phyloP scores from a whole-genome alignment of 1,140 invertebrate genomes.

The Drosophila orosa region DNA sequence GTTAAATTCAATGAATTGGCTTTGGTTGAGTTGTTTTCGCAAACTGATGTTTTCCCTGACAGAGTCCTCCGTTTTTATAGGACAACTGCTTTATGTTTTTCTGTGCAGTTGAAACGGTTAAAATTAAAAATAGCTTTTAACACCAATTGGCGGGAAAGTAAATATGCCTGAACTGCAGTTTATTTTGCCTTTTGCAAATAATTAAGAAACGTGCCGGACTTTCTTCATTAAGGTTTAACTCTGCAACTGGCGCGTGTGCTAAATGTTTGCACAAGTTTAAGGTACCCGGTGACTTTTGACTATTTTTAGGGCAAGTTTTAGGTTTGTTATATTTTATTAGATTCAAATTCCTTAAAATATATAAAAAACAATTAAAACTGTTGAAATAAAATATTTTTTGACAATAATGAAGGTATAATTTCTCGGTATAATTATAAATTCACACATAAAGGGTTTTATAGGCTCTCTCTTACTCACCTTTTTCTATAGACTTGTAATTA shows the following conservation, averaged over 20 bases:
- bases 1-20: background rate
- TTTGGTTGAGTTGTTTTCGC: background rate
- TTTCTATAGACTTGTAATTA: background rate
- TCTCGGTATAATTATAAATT: background rate
- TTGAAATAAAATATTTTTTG: background rate
- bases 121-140: slow-evolving; percentile 9
- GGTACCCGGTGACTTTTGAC: background rate
- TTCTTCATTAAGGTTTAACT: background rate
- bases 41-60: slow-evolving; percentile 12
- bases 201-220: slow-evolving; percentile 13
- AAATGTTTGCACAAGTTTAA: slow-evolving; percentile 13
- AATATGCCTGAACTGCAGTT: slow-evolving; percentile 12
- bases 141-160: background rate
- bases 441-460: background rate
- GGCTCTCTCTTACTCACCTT: background rate
- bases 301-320: background rate
- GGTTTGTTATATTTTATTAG: too few species aligned
- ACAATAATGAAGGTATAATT: too few species aligned
- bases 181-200: slow-evolving; percentile 1
- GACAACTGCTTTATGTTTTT: background rate
- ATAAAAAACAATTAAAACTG: background rate
- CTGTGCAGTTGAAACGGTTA: slow-evolving; percentile 4
- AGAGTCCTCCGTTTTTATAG: slow-evolving; percentile 10
- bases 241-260: slow-evolving; percentile 4
- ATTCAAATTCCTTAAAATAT: background rate